Base-by-base conservation (phyloP, 2,888 invertebrate genomes). In the Euphydryas editha region DNA sequence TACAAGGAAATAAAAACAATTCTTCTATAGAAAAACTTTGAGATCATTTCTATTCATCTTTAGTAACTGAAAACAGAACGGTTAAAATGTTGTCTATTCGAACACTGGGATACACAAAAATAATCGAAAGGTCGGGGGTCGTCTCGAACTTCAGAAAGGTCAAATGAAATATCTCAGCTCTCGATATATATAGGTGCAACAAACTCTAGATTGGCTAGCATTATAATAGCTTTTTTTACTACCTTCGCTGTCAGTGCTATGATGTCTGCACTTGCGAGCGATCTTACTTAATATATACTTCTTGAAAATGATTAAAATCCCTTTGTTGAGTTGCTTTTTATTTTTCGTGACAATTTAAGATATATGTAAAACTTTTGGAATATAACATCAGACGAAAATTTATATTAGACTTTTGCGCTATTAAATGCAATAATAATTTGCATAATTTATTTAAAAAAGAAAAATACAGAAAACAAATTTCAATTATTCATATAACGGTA, bases 111-210 rank as follows among this genome's bases (percentile, higher is more conserved):
- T 47, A 47, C 30, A 17, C 10, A 47, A 46, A 47, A 24, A 15
- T 17, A 59, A 49, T 15, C 37, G 21, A 54, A 24, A 61, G 61
- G 39, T 54, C 54, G 20, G 11, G 21, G 61, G 61, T 61, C 61
- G 42, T 10, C n/a, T 13, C 37, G 61, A 54, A 21, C 21, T 39
- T 46, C 24, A 21, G 8, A 54, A 61, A 61, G 61, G 61, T 61
- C 54, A 49, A 59, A 18, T n/a, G 15, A 57, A 44, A 49, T 18
- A 24, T 59, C 20, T 20, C n/a, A 59, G 46, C 36, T 46, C 47
- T 59, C 37, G 8, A 21, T 42, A 44, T n/a, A n/a, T 8, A 51
- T 24, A 47, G 61, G 61, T 61, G 61, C 61, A 61, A 54, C 54
- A 51, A 67, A 67, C 62, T 59, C 37, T 54, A 13, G 47, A 39